Conservation (phyloP, 2,797 vertebrate genomes). For the Chelidonichthys spinosus region DNA sequence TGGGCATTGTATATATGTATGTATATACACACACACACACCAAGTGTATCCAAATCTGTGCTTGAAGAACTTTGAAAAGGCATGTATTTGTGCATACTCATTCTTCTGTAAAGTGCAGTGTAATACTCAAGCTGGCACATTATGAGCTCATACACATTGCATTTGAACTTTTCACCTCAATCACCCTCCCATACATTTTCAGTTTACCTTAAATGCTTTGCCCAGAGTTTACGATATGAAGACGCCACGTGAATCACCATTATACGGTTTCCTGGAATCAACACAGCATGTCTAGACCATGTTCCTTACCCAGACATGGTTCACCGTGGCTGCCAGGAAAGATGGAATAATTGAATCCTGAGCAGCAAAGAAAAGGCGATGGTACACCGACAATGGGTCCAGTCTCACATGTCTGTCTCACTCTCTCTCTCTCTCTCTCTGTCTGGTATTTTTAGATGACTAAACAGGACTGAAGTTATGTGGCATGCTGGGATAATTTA, state of each 20-base stretch:
- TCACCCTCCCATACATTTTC: conserved; percentile 5
- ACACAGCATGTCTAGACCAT: conserved; percentile 40
- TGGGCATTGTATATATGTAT: conserved; percentile 11
- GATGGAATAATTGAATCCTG: conserved; percentile 41
- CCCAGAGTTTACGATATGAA: conserved; percentile 21
- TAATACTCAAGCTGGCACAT: not conserved
- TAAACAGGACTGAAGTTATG: conserved; percentile 33
- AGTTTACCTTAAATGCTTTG: conserved; percentile 15
- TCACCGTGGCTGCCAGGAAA: conserved; percentile 30
- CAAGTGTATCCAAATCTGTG: not conserved
- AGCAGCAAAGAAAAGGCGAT: conserved; percentile 22
- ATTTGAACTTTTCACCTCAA: not conserved
- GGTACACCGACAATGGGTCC: conserved; percentile 10
- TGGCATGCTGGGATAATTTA: conserved; percentile 40
- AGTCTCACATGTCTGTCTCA: not conserved
- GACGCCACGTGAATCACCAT: conserved; percentile 29
- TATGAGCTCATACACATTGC: not conserved
- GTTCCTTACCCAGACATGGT: conserved; percentile 27
- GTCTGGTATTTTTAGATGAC: conserved; percentile 34
- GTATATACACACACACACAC: not conserved
- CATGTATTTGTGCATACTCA: not conserved
- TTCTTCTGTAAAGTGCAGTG: not conserved
- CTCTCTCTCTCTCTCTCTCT: conserved; percentile 3
- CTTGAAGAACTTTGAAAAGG: not conserved
- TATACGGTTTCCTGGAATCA: conserved; percentile 56